Conservation (phyloP, 2,888 invertebrate genomes). For the Leptopilina myrica region DNA sequence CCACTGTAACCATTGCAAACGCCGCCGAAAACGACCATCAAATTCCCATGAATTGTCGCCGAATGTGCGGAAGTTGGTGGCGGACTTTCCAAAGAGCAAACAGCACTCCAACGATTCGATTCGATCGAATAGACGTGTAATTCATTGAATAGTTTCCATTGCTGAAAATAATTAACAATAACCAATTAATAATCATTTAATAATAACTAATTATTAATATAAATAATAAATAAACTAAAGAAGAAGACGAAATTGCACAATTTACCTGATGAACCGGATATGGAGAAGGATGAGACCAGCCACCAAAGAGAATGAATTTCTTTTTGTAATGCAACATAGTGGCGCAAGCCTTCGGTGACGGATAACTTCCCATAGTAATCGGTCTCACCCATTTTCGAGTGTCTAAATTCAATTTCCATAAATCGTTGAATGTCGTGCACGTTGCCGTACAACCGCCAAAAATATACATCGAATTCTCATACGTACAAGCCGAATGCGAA, state of each 20-base stretch:
- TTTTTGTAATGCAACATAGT: slow-evolving; percentile 93
- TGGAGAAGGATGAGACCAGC: slow-evolving; percentile 95
- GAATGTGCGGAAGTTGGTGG: slow-evolving; percentile 96
- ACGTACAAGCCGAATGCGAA: slow-evolving; percentile 92
- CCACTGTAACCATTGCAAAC: slow-evolving; percentile 69
- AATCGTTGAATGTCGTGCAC: slow-evolving; percentile 96
- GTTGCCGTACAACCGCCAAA: slow-evolving; percentile 97
- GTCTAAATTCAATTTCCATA: slow-evolving; percentile 95
- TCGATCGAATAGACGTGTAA: slow-evolving; percentile 91
- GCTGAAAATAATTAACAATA: slow-evolving; percentile 70
- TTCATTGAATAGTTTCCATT: slow-evolving; percentile 93
- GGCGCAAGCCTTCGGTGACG: slow-evolving; percentile 97
- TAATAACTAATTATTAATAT: background rate
- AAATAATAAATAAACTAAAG: background rate
- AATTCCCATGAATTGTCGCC: slow-evolving; percentile 88
- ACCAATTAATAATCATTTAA: background rate
- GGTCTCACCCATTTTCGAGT: slow-evolving; percentile 91
- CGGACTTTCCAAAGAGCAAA: slow-evolving; percentile 81
- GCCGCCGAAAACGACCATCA: slow-evolving; percentile 91
- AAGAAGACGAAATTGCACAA: background rate
- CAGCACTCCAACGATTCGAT: slow-evolving; percentile 87
- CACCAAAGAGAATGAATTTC: slow-evolving; percentile 92
- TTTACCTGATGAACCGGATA: slow-evolving; percentile 89
- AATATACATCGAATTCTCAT: slow-evolving; percentile 92
- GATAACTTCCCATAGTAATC: slow-evolving; percentile 91